phyloP scores from a whole-genome alignment of 2,113 vertebrate genomes.

The Salvelinus namaycush region DNA sequence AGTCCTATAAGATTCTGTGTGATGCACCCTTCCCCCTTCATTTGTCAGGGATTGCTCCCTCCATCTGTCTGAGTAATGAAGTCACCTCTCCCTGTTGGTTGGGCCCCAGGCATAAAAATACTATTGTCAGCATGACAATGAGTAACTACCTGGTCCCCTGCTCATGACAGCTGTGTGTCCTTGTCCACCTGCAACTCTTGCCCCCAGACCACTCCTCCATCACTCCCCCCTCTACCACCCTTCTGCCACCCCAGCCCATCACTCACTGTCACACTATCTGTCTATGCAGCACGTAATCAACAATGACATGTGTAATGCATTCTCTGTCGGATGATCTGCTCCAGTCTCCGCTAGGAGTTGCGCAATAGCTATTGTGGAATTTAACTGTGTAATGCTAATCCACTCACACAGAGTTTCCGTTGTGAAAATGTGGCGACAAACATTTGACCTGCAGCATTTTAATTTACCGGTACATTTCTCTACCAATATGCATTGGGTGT shows the following conservation, averaged over 20 bases:
- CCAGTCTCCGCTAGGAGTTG: too few species aligned
- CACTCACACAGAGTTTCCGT: too few species aligned
- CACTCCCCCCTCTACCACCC: not conserved
- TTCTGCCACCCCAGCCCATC: constrained; percentile 34
- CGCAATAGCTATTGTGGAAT: not conserved
- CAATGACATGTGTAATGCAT: constrained; percentile 12
- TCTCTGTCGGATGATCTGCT: too few species aligned
- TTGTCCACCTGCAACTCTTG: constrained; percentile 38
- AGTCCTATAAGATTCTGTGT: not conserved
- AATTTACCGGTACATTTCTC: too few species aligned
- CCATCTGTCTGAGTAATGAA: constrained; percentile 50
- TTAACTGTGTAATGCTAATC: too few species aligned
- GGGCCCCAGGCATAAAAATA: constrained; percentile 45
- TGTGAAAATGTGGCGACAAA: too few species aligned
- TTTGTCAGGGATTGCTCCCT: not conserved
- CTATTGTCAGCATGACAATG: constrained; percentile 56
- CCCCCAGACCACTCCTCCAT: constrained; percentile 3
- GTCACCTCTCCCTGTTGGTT: constrained; percentile 56
- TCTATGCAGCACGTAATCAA: constrained; percentile 22
- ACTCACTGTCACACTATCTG: constrained; percentile 48
- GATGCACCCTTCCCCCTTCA: not conserved
- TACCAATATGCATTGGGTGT: too few species aligned
- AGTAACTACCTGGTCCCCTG: constrained; percentile 33
- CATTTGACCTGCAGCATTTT: too few species aligned
- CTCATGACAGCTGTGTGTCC: constrained; percentile 54